Evolutionary conservation across 2,113 vertebrate genomes (phyloP), one percentile per base, ranked within the genome.

Genomic region (Larimichthys crocea): DNA sequence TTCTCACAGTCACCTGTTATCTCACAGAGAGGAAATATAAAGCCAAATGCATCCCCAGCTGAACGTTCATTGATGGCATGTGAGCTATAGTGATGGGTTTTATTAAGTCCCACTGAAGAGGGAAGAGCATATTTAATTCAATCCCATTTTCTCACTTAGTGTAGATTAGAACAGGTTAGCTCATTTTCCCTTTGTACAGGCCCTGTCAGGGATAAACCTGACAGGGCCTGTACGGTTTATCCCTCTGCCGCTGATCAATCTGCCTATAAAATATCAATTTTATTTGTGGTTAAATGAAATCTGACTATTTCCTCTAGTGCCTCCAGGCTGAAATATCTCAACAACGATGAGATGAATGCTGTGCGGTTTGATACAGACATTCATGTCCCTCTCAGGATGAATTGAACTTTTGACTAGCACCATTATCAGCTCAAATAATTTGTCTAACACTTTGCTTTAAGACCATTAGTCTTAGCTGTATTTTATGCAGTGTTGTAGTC

Each of bases 91-190:
- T 72, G 80, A 88, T 85, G 64, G 74, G 65, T 82, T 92, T 92
- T 90, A 92, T 92, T 92, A 87, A 86, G 79, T 88, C 91, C 76
- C 80, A 86, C 78, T 86, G 64, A 81, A 88, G 79, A 88, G 81
- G 76, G 79, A 78, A 89, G 76, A 64, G 68, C 79, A 82, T 78
- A 76, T 88, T 87, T 81, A 77, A 88, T 91, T 89, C 83, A 76
- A 82, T 87, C 80, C 29, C 63, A 75, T 80, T 87, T 83, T 79
- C 72, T 67, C 57, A 79, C 71, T 88, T 65, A 85, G 79, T 82
- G 62, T 65, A 80, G 85, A 88, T 91, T 82, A 82, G 50, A 89
- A 63, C 66, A 83, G 80, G 69, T 81, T 67, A 31, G 76, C 80
- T 81, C 56, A 76, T 82, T 64, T 76, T 79, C 55, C 63, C 48